Conservation (phyloP, 2,888 invertebrate species). For the Callyntrura guangdongensis region DNA sequence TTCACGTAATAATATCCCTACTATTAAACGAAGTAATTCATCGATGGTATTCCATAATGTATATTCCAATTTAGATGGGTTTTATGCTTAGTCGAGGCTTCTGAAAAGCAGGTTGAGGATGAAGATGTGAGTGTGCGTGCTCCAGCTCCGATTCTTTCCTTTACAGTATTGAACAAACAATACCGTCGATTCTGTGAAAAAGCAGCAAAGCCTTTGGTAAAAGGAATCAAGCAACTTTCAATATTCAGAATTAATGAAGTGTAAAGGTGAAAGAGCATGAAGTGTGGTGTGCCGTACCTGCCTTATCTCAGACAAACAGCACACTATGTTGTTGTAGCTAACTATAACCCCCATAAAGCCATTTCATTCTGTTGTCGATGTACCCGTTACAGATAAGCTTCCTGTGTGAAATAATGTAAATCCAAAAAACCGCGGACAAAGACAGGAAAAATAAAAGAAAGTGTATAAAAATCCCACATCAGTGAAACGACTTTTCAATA, state of each 20-base stretch:
- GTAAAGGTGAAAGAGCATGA: slow-evolving; percentile 63
- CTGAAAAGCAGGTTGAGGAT: background rate
- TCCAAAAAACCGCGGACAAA: background rate
- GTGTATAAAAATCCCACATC: too few species aligned
- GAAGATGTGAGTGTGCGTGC: background rate
- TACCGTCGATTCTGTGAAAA: background rate
- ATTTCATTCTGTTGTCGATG: background rate
- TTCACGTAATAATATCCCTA: slow-evolving; percentile 17
- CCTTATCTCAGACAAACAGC: slow-evolving; percentile 37
- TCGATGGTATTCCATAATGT: background rate
- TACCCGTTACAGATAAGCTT: background rate
- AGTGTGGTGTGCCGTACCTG: background rate
- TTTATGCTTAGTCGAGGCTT: background rate
- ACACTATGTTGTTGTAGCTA: background rate
- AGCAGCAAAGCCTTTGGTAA: background rate
- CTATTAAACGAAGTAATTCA: background rate
- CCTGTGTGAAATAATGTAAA: background rate
- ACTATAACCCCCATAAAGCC: background rate
- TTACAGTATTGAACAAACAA: slow-evolving; percentile 45
- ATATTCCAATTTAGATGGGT: background rate
- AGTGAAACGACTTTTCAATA: too few species aligned
- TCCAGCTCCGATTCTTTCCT: background rate
- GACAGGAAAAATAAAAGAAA: background rate
- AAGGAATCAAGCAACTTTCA: slow-evolving; percentile 18
- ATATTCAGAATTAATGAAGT: slow-evolving; percentile 57